Percentiles rank a stretch among this genome's conserved stretches.
phyloP scores from a whole-genome alignment of 2,113 vertebrate genomes.

The Notarius quadriscutis region DNA sequence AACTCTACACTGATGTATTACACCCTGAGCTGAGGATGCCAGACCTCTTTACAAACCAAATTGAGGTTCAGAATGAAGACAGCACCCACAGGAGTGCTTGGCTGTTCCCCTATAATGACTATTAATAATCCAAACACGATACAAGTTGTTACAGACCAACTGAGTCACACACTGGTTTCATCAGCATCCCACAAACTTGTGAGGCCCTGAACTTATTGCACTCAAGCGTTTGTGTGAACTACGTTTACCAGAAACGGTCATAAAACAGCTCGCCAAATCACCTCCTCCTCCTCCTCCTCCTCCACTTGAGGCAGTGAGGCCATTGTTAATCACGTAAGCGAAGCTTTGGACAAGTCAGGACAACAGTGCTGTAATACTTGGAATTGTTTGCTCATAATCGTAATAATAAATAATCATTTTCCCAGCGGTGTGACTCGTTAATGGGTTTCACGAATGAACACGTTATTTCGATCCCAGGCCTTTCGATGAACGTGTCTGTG shows the following conservation, averaged over 20 bases:
- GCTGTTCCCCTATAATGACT: constrained; percentile 55
- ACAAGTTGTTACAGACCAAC: constrained; percentile 53
- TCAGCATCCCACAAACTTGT: constrained; percentile 41
- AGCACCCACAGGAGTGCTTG: constrained; percentile 41
- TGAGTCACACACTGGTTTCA: constrained; percentile 64
- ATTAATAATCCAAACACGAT: constrained; percentile 64
- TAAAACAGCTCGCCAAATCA: constrained; percentile 5
- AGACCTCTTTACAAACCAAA: constrained; percentile 38
- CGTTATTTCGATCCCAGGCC: not conserved
- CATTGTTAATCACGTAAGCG: not conserved
- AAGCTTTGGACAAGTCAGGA: constrained; percentile 2
- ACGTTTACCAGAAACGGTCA: constrained; percentile 24
- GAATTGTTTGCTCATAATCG: not conserved
- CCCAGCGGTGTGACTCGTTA: not conserved
- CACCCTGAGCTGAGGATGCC: constrained; percentile 7
- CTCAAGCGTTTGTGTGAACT: constrained; percentile 25
- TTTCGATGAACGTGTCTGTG: not conserved
- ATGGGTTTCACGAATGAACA: not conserved
- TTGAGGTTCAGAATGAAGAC: constrained; percentile 47
- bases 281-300: not conserved
- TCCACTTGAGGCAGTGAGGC: constrained; percentile 4
- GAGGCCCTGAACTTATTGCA: constrained; percentile 24
- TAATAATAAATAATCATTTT: not conserved
- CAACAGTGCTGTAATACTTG: constrained; percentile 12
- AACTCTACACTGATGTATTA: not conserved